Evolutionary conservation across 2,888 invertebrate genomes (phyloP).

Genomic region (Leptura quadrifasciata): DNA sequence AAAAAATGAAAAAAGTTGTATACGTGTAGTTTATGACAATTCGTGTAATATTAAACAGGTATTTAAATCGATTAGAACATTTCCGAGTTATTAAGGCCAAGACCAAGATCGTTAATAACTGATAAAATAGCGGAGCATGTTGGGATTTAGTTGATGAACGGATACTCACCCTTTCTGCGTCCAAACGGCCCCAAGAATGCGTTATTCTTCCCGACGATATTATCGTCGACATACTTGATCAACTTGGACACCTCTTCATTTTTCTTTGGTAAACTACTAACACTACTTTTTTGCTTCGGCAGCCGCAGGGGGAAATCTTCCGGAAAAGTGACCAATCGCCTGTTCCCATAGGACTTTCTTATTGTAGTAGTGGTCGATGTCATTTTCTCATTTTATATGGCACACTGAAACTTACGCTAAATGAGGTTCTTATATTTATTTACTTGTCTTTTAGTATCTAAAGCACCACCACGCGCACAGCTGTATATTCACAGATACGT

Average conservation of each 20-base stretch:
- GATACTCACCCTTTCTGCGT: slow-evolving; percentile 82
- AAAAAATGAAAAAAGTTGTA: too few relatives aligned
- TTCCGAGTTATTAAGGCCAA: too few relatives aligned
- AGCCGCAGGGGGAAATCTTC: slow-evolving; percentile 72
- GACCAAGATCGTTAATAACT: too few relatives aligned
- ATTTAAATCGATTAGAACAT: too few relatives aligned
- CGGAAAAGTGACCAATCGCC: slow-evolving; percentile 71
- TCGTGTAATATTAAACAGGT: too few relatives aligned
- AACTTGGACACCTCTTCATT: slow-evolving; percentile 83
- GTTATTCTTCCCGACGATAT: slow-evolving; percentile 86
- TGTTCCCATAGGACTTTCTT: slow-evolving; percentile 72
- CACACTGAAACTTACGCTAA: slow-evolving; percentile 35
- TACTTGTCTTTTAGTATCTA: slow-evolving; percentile 4
- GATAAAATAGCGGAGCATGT: too few relatives aligned
- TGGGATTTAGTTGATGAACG: not conserved
- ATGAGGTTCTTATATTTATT: not conserved
- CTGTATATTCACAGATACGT: not conserved
- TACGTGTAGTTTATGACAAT: too few relatives aligned
- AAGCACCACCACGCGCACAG: slow-evolving; percentile 31
- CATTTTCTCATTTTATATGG: slow-evolving; percentile 66
- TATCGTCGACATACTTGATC: slow-evolving; percentile 87
- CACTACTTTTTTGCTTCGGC: slow-evolving; percentile 69
- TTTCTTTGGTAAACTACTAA: slow-evolving; percentile 72
- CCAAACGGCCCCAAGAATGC: slow-evolving; percentile 90
- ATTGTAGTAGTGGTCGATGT: slow-evolving; percentile 71